Base-by-base conservation (phyloP, 2,797 vertebrate genomes). In the Pantherophis vulpinus region DNA sequence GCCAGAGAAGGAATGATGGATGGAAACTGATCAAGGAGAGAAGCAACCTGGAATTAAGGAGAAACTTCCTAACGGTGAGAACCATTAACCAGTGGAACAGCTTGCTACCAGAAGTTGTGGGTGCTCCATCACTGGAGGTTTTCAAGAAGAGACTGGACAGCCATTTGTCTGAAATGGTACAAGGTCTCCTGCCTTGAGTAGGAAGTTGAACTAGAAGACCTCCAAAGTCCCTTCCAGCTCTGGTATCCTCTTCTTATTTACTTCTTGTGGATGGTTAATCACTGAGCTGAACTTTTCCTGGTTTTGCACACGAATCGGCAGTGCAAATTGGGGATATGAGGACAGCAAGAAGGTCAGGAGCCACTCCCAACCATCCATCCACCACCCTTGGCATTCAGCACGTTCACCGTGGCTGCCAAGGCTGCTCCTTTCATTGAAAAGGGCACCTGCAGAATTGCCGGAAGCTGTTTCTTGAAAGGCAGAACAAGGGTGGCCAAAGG, bases 381-480 rank as follows among this genome's bases (percentile, higher is more conserved):
- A 10, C 29, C 37, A 86, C 32, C 94, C 3, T 59, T 29, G 61
- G 0, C 47, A 32, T 92, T 70, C 0, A 0, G 7, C 0, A 60
- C 0, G 0, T 87, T 58, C 0, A 0, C 4, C 0, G 0, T 0
- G 4, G 90, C 93, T 25, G 59, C 87, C 93, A 27, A 47, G 83
- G 56, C 89, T 4, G 89, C 18, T 1, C 0, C 66, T 87, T 92
- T 90, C n/a, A 18, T 16, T 59, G 90, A 94, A 91, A 88, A 88
- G 51, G 90, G 70, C 91, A 13, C 1, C 0, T 37, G 27, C 47
- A 5, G 94, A 86, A 2, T 29, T 3, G 61, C 89, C 0, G 51
- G 89, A 13, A 60, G 63, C 56, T 1, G 54, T 18, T 47, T 54
- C 37, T 47, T 20, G 8, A 0, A 7, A 60, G 90, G 0, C 23